A percentile compares a stretch with the other conserved stretches of the same genome.
Evolutionary conservation across 2,888 invertebrate species (phyloP).

Genomic region (Malthinus seriepunctatus): DNA sequence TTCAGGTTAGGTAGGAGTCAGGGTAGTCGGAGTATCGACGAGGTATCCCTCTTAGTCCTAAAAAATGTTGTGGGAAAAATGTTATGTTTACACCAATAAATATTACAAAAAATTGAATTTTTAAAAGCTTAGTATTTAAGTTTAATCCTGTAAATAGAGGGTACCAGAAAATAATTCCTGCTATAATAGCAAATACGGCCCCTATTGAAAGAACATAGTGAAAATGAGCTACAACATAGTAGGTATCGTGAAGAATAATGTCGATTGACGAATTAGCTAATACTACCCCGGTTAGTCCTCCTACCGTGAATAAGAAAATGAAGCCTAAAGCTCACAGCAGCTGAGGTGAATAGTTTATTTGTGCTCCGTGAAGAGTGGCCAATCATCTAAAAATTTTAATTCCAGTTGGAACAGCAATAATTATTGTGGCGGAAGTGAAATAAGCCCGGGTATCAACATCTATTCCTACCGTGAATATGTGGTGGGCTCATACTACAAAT

Average conservation of each 20-base stretch:
- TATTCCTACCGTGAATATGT: slow-evolving; percentile 84
- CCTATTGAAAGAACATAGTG: slow-evolving; percentile 82
- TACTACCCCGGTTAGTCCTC: slow-evolving; percentile 71
- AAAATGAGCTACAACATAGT: slow-evolving; percentile 83
- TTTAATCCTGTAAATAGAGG: slow-evolving; percentile 67
- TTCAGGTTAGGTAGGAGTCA: slow-evolving; percentile 68
- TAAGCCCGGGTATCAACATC: slow-evolving; percentile 84
- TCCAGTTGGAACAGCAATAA: slow-evolving; percentile 85
- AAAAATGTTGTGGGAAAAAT: slow-evolving; percentile 80
- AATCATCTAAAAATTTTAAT: slow-evolving; percentile 84
- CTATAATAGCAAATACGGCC: slow-evolving; percentile 78
- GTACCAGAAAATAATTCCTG: slow-evolving; percentile 72
- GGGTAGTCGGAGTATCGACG: slow-evolving; percentile 78
- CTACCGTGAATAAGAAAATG: slow-evolving; percentile 77
- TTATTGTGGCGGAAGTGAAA: slow-evolving; percentile 83
- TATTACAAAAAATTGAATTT: slow-evolving; percentile 72
- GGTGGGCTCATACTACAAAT: slow-evolving; percentile 84
- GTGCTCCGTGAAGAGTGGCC: slow-evolving; percentile 69
- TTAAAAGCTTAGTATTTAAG: slow-evolving; percentile 63
- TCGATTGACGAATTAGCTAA: slow-evolving; percentile 78
- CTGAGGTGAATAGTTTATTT: slow-evolving; percentile 62
- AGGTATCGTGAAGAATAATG: slow-evolving; percentile 79
- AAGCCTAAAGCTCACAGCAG: slow-evolving; percentile 74
- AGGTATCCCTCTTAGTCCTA: slow-evolving; percentile 72
- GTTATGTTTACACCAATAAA: slow-evolving; percentile 79